Conservation (phyloP, 2,113 vertebrate genomes). For the Oryzias javanicus region DNA sequence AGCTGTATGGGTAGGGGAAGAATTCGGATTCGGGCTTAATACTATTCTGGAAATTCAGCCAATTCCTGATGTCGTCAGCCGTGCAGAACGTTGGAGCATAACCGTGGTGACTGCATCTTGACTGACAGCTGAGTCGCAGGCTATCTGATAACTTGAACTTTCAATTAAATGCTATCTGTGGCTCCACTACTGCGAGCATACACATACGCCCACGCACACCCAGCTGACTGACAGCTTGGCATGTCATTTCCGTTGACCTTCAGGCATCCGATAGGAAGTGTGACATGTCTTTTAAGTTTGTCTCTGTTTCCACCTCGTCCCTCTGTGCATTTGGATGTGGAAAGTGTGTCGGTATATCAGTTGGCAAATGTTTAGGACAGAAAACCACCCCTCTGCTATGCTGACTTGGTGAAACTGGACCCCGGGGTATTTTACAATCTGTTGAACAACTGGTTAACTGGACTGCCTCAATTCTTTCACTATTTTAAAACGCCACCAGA, state of each 20-base stretch:
- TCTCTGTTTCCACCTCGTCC: slow-evolving; percentile 45
- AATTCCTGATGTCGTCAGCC: slow-evolving; percentile 54
- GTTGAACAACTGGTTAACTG: slow-evolving; percentile 39
- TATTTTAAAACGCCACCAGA: not conserved
- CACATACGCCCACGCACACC: slow-evolving; percentile 18
- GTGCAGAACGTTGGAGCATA: slow-evolving; percentile 56
- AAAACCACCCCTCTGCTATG: slow-evolving; percentile 23
- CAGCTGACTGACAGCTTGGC: slow-evolving; percentile 56
- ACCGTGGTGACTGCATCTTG: slow-evolving; percentile 62
- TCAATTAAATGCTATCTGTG: slow-evolving; percentile 74
- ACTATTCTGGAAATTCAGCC: slow-evolving; percentile 53
- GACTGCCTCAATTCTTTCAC: slow-evolving; percentile 4
- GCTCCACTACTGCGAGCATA: slow-evolving; percentile 37
- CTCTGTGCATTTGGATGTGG: slow-evolving; percentile 27
- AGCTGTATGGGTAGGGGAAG: too few species aligned
- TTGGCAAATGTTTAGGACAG: slow-evolving; percentile 16
- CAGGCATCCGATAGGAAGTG: slow-evolving; percentile 47
- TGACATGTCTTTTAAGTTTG: slow-evolving; percentile 57
- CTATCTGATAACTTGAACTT: slow-evolving; percentile 74
- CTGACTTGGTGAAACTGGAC: slow-evolving; percentile 58
- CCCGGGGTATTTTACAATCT: slow-evolving; percentile 10
- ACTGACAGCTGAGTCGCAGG: slow-evolving; percentile 68
- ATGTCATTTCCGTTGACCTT: slow-evolving; percentile 71
- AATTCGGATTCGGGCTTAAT: too few species aligned
- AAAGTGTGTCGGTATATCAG: slow-evolving; percentile 18